Conservation (phyloP, 2,797 vertebrate species). For the Erithacus rubecula region DNA sequence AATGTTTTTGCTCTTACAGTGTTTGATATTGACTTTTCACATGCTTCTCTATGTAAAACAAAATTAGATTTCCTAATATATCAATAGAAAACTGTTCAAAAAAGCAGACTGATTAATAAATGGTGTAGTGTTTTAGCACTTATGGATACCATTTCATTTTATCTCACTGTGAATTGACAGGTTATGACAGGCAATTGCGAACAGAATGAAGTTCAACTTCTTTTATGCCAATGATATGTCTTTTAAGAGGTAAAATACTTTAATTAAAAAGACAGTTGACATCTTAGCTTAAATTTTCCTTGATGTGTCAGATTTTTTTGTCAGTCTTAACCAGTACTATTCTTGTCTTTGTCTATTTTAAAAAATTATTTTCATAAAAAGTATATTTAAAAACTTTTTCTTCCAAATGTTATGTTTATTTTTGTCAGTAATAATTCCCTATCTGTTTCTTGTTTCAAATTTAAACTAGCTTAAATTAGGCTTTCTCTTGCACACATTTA, state of each 20-base stretch:
- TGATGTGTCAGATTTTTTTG: neutral
- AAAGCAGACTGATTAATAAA: conserved; percentile 20
- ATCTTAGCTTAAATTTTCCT: neutral
- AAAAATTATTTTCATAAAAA: neutral
- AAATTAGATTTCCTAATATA: neutral
- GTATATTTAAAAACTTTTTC: neutral
- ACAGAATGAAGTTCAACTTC: neutral
- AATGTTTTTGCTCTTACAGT: neutral
- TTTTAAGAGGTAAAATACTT: conserved; percentile 19
- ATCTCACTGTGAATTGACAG: neutral
- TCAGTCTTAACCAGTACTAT: neutral
- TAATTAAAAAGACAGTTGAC: conserved; percentile 23
- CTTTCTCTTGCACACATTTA: neutral
- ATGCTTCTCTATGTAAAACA: neutral
- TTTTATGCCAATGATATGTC: neutral
- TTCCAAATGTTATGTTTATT: neutral
- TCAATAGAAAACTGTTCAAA: neutral
- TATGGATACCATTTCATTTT: neutral
- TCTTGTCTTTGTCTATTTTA: neutral
- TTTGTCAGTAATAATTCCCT: neutral
- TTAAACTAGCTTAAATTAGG: neutral
- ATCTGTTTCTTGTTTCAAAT: neutral
- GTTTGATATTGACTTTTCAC: neutral
- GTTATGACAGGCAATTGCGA: conserved; percentile 2
- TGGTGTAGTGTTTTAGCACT: neutral